phyloP scores from a whole-genome alignment of 92 coral and sea anemone species.

The Hydrozoanthus gracilis region DNA sequence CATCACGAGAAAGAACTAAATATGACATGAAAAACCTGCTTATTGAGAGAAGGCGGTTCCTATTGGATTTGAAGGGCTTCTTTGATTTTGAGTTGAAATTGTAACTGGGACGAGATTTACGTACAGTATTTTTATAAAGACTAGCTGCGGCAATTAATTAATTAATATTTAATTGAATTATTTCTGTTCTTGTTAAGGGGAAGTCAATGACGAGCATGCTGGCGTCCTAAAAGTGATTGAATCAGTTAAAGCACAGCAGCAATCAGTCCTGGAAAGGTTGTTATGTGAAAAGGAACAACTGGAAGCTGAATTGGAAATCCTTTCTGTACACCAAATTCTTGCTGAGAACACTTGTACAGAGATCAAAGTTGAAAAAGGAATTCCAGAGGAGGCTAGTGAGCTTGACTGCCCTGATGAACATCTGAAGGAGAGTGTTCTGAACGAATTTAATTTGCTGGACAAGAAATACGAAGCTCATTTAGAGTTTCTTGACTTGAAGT shows the following conservation, averaged over 20 bases:
- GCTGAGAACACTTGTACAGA: slow-evolving; percentile 58
- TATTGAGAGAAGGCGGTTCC: neutral
- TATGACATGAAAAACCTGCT: too few species aligned
- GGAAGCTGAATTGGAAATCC: slow-evolving; percentile 77
- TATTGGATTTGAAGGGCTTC: neutral
- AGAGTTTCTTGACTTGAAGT: slow-evolving; percentile 82
- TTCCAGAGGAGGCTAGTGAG: slow-evolving; percentile 81
- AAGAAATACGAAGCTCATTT: slow-evolving; percentile 92
- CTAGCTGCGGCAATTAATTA: neutral
- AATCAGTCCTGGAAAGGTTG: slow-evolving; percentile 69
- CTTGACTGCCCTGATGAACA: slow-evolving; percentile 89
- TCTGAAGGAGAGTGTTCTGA: slow-evolving; percentile 74
- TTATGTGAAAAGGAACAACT: slow-evolving; percentile 76
- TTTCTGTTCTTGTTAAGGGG: slow-evolving; percentile 48
- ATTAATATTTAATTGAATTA: neutral
- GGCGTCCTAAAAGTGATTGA: slow-evolving; percentile 79
- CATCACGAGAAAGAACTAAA: too few species aligned
- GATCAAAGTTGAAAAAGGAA: slow-evolving; percentile 61
- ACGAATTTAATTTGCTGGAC: slow-evolving; percentile 88
- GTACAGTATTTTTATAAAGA: neutral
- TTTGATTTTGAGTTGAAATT: too few species aligned
- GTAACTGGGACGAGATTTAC: too few species aligned
- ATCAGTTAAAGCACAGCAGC: slow-evolving; percentile 91
- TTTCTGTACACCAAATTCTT: slow-evolving; percentile 54
- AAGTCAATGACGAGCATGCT: slow-evolving; percentile 78